A percentile compares a stretch with the other conserved stretches of the same genome.
Conservation (phyloP, 2,888 invertebrate species). For the Spilosoma lubricipeda region DNA sequence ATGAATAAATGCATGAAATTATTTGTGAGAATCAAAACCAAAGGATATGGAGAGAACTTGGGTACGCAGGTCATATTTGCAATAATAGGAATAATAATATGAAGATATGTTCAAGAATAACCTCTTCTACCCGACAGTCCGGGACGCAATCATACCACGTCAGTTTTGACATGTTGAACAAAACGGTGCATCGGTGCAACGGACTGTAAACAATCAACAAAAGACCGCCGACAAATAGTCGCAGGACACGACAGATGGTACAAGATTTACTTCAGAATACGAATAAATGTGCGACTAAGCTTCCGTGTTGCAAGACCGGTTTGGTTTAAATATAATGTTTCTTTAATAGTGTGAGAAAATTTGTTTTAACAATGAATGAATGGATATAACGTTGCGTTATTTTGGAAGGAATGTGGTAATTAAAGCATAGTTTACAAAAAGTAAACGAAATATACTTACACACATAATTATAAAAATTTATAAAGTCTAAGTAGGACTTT, state of each 20-base stretch:
- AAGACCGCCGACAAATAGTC: slow-evolving; percentile 55
- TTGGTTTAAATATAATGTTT: slow-evolving; percentile 48
- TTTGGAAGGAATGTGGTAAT: background rate
- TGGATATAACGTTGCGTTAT: background rate
- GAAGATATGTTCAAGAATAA: slow-evolving; percentile 15
- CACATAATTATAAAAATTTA: background rate
- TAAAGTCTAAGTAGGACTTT: background rate
- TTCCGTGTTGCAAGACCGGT: slow-evolving; percentile 79
- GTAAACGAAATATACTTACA: background rate
- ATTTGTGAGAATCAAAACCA: background rate
- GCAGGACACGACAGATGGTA: slow-evolving; percentile 69
- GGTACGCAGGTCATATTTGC: background rate
- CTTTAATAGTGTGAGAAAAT: slow-evolving; percentile 40
- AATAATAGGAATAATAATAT: slow-evolving; percentile 16
- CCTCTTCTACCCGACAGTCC: slow-evolving; percentile 26
- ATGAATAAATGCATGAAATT: no score
- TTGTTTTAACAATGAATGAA: slow-evolving; percentile 40
- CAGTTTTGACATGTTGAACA: slow-evolving; percentile 48
- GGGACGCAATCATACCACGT: slow-evolving; percentile 49
- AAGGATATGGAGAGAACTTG: background rate
- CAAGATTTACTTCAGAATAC: slow-evolving; percentile 69
- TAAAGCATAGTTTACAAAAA: background rate
- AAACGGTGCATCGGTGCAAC: slow-evolving; percentile 59
- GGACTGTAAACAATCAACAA: slow-evolving; percentile 56
- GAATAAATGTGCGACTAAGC: slow-evolving; percentile 72